phyloP scores from a whole-genome alignment of 2,113 vertebrate species.

The Daboia siamensis region DNA sequence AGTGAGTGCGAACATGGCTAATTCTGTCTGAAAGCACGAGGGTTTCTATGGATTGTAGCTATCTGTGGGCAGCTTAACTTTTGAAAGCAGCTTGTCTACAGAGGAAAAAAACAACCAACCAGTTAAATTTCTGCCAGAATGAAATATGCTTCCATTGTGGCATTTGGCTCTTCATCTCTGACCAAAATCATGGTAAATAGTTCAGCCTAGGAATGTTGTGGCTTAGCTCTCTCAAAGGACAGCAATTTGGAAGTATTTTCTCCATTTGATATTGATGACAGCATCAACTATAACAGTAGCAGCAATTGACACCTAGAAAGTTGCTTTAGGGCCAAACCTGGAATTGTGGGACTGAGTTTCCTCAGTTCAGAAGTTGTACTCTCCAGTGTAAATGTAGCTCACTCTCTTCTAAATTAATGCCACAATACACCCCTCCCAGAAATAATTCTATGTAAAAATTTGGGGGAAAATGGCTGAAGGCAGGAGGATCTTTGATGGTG shows the following conservation, averaged over 20 bases:
- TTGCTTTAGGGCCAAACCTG: not conserved
- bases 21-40: not conserved
- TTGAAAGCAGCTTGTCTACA: not conserved
- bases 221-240: not conserved
- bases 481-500: not conserved
- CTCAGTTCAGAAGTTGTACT: not conserved
- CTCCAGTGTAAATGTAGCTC: not conserved
- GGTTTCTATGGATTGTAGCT: not conserved
- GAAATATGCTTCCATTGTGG: not conserved
- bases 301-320: not conserved
- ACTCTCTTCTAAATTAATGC: not conserved
- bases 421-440: not conserved
- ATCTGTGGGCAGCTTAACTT: not conserved
- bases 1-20: not conserved
- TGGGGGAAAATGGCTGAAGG: not conserved
- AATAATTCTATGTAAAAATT: not conserved
- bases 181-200: not conserved
- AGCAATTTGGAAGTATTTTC: not conserved
- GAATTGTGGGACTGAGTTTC: not conserved
- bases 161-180: not conserved
- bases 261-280: constrained; percentile 6
- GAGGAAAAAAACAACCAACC: not conserved
- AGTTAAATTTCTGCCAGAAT: not conserved
- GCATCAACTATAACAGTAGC: not conserved
- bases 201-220: not conserved